These are phyloP conservation scores for Varanus komodoensis DNA, from an alignment of 2,113 vertebrate genomes.

Conservation along the genomic window DNA sequence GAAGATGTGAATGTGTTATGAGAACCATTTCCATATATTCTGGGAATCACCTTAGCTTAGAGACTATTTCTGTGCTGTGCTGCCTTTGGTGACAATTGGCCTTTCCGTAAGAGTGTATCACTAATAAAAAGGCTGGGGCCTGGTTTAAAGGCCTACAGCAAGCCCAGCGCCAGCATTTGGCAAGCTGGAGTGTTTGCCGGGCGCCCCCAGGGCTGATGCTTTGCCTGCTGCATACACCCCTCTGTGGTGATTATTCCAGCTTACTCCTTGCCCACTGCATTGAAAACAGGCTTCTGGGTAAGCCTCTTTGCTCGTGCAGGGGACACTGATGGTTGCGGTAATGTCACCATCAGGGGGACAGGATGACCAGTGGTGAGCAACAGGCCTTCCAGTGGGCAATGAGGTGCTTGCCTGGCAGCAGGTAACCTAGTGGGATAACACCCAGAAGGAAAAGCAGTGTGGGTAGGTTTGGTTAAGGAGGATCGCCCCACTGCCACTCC, in stretches of 20 bases:
- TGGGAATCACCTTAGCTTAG: background rate
- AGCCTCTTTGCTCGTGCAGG: too few species aligned
- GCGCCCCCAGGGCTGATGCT: too few species aligned
- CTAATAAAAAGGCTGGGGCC: background rate
- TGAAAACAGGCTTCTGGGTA: too few species aligned
- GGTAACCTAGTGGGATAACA: too few species aligned
- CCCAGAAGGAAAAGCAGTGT: too few species aligned
- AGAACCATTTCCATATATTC: background rate
- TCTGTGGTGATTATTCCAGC: too few species aligned
- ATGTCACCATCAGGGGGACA: background rate
- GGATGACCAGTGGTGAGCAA: background rate
- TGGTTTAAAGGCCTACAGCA: background rate
- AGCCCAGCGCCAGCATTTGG: background rate
- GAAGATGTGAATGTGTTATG: background rate
- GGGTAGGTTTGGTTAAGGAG: too few species aligned
- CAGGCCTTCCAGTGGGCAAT: background rate
- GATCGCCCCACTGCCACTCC: too few species aligned
- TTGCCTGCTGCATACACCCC: too few species aligned
- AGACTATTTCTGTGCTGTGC: background rate
- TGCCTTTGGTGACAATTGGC: background rate
- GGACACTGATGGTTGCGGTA: background rate
- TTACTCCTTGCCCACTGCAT: too few species aligned
- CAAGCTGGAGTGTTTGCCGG: too few species aligned
- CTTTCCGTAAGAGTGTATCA: background rate
- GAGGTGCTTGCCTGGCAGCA: too few species aligned